phyloP scores from a whole-genome alignment of 2,888 invertebrate genomes.

The Scaptomyza cyrtandrae region DNA sequence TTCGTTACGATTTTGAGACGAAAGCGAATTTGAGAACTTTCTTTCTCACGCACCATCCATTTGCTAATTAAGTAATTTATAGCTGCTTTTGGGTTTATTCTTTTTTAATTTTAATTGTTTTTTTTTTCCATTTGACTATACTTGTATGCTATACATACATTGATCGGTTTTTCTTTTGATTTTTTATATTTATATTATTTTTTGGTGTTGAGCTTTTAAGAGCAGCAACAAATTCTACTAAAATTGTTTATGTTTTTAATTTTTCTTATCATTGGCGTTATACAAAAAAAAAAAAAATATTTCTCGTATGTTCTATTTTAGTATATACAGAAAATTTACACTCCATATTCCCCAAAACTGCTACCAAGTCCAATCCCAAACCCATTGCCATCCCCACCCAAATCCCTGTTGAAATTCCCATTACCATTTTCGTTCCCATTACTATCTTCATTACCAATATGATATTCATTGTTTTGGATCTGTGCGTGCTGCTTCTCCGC shows the following conservation, averaged over 20 bases:
- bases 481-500: constrained; percentile 65
- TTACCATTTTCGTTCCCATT: no score
- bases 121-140: constrained; percentile 37
- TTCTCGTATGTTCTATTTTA: constrained; percentile 27
- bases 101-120: not conserved
- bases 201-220: constrained; percentile 33
- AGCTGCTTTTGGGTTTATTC: constrained; percentile 7
- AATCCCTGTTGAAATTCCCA: not conserved
- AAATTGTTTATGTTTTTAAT: constrained; percentile 19
- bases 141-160: constrained; percentile 36
- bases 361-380: not conserved
- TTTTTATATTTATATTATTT: not conserved
- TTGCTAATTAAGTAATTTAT: constrained; percentile 46
- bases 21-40: constrained; percentile 6
- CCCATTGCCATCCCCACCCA: constrained; percentile 17
- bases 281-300: constrained; percentile 36
- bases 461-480: constrained; percentile 30
- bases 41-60: constrained; percentile 24
- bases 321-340: constrained; percentile 60
- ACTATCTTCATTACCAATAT: constrained; percentile 17
- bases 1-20: constrained; percentile 7
- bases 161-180: constrained; percentile 10
- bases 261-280: constrained; percentile 16
- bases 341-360: constrained; percentile 40
- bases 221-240: constrained; percentile 71